A percentile compares a stretch with the other conserved stretches of the same genome.
phyloP scores from a whole-genome alignment of 2,888 invertebrate species.

The Agriotes lineatus region DNA sequence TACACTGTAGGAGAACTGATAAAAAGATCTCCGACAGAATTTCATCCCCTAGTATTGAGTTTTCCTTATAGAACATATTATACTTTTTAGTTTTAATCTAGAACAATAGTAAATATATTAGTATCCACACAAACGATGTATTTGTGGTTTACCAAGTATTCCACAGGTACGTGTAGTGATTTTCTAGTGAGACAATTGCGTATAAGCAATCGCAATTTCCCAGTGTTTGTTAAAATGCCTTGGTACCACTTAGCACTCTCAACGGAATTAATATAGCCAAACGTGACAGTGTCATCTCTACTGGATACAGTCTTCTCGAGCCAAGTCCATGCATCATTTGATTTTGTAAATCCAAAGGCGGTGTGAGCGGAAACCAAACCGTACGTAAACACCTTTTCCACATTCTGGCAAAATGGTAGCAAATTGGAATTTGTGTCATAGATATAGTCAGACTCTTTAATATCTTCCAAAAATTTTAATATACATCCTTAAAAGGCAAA shows the following conservation, averaged over 20 bases:
- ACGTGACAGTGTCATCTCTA: conserved; percentile 51
- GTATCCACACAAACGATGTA: too few relatives aligned
- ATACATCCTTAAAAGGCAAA: conserved; percentile 60
- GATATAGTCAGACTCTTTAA: conserved; percentile 58
- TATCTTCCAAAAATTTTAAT: conserved; percentile 62
- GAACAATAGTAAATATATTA: too few relatives aligned
- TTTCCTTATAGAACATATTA: conserved; percentile 57
- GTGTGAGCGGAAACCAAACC: conserved; percentile 67
- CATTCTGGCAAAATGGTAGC: conserved; percentile 67
- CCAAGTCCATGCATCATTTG: conserved; percentile 69
- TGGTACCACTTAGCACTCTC: conserved; percentile 65
- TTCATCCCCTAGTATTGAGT: conserved; percentile 73
- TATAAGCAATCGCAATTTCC: conserved; percentile 68
- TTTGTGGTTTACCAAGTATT: conserved; percentile 68
- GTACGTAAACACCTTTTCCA: conserved; percentile 70
- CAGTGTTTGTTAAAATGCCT: conserved; percentile 65
- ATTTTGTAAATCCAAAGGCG: conserved; percentile 64
- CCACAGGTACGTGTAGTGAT: conserved; percentile 70
- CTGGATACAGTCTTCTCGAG: conserved; percentile 67
- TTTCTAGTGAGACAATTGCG: conserved; percentile 67
- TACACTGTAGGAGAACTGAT: conserved; percentile 70
- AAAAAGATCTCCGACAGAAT: conserved; percentile 72
- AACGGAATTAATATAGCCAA: conserved; percentile 65
- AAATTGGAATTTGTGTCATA: conserved; percentile 68
- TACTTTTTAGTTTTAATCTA: conserved; percentile 47